These are phyloP conservation scores for Drosophila quinaria DNA, from an alignment of 2,888 invertebrate species.

Conservation along the genomic window DNA sequence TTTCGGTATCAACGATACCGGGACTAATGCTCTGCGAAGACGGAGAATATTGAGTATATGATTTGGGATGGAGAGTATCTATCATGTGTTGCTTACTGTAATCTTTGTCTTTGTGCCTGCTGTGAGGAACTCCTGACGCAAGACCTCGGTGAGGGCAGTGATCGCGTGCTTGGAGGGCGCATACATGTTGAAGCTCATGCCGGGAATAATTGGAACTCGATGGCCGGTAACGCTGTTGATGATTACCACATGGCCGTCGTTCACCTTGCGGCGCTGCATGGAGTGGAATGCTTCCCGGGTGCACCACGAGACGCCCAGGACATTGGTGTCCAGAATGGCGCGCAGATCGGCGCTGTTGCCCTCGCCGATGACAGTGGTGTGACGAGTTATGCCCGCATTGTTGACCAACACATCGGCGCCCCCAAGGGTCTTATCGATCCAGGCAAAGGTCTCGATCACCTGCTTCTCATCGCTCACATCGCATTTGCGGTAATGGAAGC, in stretches of 20 bases:
- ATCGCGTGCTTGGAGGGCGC: slow-evolving; percentile 83
- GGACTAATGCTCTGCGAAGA: slow-evolving; percentile 80
- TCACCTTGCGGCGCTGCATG: slow-evolving; percentile 85
- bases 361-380: slow-evolving; percentile 15
- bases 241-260: slow-evolving; percentile 87
- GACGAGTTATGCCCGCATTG: slow-evolving; percentile 86
- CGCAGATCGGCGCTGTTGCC: slow-evolving; percentile 71
- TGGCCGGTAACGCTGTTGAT: slow-evolving; percentile 85
- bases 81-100: slow-evolving; percentile 63
- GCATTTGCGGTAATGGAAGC: slow-evolving; percentile 85
- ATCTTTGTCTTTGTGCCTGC: slow-evolving; percentile 76
- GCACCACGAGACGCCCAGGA: slow-evolving; percentile 86
- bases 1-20: slow-evolving; percentile 79
- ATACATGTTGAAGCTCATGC: slow-evolving; percentile 77
- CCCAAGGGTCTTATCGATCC: slow-evolving; percentile 86
- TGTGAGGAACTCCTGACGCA: slow-evolving; percentile 83
- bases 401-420: slow-evolving; percentile 88
- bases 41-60: neutral
- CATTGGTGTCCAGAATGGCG: slow-evolving; percentile 86
- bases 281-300: slow-evolving; percentile 86
- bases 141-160: slow-evolving; percentile 83
- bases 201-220: slow-evolving; percentile 78
- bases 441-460: slow-evolving; percentile 86
- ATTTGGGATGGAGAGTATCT: neutral
- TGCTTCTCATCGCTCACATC: slow-evolving; percentile 87